Evolutionary conservation across 2,797 vertebrate species (phyloP).

Genomic region (Bradypus variegatus): DNA sequence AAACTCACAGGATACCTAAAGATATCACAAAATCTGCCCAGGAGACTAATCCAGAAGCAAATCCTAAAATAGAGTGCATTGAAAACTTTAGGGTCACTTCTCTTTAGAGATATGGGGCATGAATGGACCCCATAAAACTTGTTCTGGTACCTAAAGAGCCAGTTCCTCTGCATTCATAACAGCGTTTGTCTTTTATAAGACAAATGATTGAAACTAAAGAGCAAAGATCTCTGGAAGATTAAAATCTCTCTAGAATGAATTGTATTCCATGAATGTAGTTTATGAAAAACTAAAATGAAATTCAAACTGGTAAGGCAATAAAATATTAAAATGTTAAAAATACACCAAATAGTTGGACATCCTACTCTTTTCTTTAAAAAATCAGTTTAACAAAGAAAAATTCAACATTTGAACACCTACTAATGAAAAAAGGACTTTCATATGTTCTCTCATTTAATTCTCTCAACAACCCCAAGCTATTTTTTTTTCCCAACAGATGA

Average conservation of each 20-base stretch:
- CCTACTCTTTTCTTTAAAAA: background rate
- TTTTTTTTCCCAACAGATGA: background rate
- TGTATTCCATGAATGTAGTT: background rate
- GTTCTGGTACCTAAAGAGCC: constrained; percentile 13
- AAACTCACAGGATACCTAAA: background rate
- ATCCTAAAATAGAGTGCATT: background rate
- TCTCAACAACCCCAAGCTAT: background rate
- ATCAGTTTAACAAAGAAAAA: constrained; percentile 5
- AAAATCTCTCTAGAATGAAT: background rate
- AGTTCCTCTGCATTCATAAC: constrained; percentile 5
- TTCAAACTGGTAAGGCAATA: constrained; percentile 3
- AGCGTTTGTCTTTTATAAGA: background rate
- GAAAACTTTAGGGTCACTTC: background rate
- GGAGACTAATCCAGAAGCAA: background rate
- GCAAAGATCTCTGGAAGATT: background rate
- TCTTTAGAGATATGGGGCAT: background rate
- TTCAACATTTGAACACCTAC: background rate
- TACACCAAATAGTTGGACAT: background rate
- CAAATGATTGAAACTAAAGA: background rate
- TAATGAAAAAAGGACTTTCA: background rate
- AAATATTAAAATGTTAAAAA: background rate
- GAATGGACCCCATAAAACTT: background rate
- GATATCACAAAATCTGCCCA: background rate
- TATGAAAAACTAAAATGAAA: constrained; percentile 10
- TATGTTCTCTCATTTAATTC: background rate